Conservation (phyloP, 2,113 vertebrate genomes). For the Coptodon rendalli region DNA sequence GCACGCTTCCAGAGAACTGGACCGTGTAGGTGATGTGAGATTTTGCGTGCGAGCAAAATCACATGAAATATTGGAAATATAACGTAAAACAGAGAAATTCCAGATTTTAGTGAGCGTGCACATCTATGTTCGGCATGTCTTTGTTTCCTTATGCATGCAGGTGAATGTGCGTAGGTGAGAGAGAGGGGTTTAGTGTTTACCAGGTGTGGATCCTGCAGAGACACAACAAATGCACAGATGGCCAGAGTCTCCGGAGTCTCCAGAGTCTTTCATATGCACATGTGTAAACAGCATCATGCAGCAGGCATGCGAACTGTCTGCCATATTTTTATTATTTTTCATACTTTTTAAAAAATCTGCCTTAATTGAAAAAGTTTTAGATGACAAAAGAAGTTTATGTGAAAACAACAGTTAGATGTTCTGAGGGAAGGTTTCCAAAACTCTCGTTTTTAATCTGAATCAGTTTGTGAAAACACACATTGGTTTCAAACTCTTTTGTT, state of each 20-base stretch:
- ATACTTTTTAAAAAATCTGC: neutral
- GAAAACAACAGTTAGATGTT: neutral
- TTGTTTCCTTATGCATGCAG: neutral
- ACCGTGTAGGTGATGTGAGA: neutral
- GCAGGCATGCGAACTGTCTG: neutral
- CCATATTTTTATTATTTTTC: neutral
- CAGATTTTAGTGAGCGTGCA: neutral
- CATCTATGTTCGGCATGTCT: neutral
- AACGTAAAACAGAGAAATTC: neutral
- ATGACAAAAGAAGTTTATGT: neutral
- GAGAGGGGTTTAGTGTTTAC: neutral
- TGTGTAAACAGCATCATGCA: constrained; percentile 25
- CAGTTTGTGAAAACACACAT: neutral
- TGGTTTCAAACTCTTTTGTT: neutral
- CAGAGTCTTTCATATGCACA: constrained; percentile 41
- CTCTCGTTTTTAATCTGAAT: neutral
- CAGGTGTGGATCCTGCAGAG: constrained; percentile 36
- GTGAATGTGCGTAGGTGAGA: neutral
- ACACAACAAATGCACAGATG: constrained; percentile 41
- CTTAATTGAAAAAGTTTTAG: neutral
- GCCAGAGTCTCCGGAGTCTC: constrained; percentile 36
- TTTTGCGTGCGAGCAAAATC: neutral
- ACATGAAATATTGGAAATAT: neutral
- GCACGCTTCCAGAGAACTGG: neutral
- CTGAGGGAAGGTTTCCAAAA: neutral